A percentile compares a stretch with the other conserved stretches of the same genome.
Evolutionary conservation across 2,113 vertebrate species (phyloP).

Genomic region (Taxidea taxus): DNA sequence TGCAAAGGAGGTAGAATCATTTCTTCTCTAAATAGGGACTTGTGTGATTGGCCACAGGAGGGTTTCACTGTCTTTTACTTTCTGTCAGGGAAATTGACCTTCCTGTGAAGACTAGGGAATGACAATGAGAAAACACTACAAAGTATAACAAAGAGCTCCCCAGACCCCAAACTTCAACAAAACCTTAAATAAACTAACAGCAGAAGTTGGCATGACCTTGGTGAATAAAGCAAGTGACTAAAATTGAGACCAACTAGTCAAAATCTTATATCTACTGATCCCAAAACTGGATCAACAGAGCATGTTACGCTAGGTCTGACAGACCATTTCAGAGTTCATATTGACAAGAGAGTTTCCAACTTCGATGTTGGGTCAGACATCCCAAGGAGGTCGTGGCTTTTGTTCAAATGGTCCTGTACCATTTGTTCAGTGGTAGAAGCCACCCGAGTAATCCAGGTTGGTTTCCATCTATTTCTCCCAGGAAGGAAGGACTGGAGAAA

Average conservation of each 20-base stretch:
- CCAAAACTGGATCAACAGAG: neutral
- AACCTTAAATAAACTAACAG: neutral
- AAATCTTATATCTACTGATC: neutral
- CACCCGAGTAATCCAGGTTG: neutral
- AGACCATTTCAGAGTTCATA: neutral
- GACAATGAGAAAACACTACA: rapidly evolving
- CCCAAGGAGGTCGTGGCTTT: neutral
- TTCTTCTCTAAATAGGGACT: neutral
- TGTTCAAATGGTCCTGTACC: no score
- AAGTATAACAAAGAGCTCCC: neutral
- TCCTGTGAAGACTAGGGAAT: slow-evolving; percentile 65
- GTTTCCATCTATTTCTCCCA: slow-evolving; percentile 5
- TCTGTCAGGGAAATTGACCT: slow-evolving; percentile 74
- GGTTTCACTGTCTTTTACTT: slow-evolving; percentile 63
- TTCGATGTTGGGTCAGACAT: slow-evolving; percentile 44
- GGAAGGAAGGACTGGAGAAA: neutral
- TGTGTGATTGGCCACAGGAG: slow-evolving; percentile 26
- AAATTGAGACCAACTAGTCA: neutral
- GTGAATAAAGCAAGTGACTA: slow-evolving; percentile 25
- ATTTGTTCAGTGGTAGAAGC: slow-evolving; percentile 62
- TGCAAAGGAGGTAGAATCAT: neutral
- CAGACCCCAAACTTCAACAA: rapidly evolving
- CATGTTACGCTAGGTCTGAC: neutral
- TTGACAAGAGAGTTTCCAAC: neutral
- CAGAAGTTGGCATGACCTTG: slow-evolving; percentile 70